Conservation (phyloP, 2,113 vertebrate species). For the Alces alces region DNA sequence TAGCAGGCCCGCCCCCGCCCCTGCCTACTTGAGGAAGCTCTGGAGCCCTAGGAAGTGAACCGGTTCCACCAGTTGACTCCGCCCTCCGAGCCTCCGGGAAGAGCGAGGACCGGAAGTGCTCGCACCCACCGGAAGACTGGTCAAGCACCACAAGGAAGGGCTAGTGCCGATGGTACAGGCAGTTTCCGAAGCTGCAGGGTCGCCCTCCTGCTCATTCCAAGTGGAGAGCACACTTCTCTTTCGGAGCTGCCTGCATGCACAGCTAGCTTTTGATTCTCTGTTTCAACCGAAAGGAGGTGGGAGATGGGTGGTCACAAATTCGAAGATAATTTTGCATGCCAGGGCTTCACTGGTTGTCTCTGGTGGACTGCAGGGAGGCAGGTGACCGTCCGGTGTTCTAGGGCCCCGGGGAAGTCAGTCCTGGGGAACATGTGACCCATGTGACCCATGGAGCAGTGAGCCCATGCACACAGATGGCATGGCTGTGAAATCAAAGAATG, state of each 20-base stretch:
- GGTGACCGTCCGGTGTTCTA: background rate
- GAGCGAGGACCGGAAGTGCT: background rate
- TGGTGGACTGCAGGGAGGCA: background rate
- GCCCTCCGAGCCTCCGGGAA: background rate
- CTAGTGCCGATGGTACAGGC: background rate
- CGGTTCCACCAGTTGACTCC: background rate
- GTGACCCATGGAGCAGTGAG: background rate
- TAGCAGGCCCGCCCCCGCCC: background rate
- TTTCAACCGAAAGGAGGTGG: background rate
- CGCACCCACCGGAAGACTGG: background rate
- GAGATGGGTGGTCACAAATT: background rate
- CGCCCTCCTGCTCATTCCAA: too few species aligned
- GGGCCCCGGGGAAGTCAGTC: background rate
- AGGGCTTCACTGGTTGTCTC: background rate
- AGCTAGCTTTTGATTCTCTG: background rate
- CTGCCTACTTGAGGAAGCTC: background rate
- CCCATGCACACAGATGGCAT: background rate
- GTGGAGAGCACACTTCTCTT: fast-evolving
- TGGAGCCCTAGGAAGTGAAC: constrained; percentile 28
- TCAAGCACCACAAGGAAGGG: too few species aligned
- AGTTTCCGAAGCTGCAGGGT: background rate
- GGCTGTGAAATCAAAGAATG: background rate
- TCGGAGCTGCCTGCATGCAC: fast-evolving
- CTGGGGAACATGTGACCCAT: background rate
- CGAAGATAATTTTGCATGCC: background rate